These are phyloP conservation scores for Erebia palarica DNA, from an alignment of 2,888 invertebrate genomes.

Conservation along the genomic window DNA sequence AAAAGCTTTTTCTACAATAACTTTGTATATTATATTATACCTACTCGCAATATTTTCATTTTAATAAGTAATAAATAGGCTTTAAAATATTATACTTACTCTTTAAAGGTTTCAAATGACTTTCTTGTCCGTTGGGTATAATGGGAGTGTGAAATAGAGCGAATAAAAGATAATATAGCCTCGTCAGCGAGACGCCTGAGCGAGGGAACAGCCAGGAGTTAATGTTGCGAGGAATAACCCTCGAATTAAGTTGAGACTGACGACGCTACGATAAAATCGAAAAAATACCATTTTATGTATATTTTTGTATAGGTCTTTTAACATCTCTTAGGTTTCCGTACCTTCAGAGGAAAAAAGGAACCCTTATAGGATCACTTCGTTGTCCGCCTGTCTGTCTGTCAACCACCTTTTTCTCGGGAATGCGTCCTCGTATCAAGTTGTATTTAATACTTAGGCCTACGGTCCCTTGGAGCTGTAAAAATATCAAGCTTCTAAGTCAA, in stretches of 20 bases:
- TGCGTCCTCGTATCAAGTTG: too few species aligned
- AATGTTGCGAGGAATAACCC: constrained; percentile 1
- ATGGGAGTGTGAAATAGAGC: constrained; percentile 9
- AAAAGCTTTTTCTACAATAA: too few species aligned
- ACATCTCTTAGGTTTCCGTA: too few species aligned
- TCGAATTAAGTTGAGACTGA: background rate
- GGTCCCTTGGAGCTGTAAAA: too few species aligned
- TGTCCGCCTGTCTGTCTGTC: too few species aligned
- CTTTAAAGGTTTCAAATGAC: background rate
- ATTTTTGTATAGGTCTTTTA: too few species aligned
- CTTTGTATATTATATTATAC: too few species aligned
- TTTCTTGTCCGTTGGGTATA: constrained; percentile 3
- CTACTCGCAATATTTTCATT: background rate
- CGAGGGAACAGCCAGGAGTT: background rate
- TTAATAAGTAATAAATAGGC: background rate
- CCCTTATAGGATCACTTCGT: too few species aligned
- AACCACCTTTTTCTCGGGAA: too few species aligned
- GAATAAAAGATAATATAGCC: constrained; percentile 7
- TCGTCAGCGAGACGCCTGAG: background rate
- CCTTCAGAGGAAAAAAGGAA: too few species aligned
- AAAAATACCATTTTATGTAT: background rate
- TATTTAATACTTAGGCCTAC: too few species aligned
- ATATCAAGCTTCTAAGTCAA: too few species aligned
- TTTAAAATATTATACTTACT: background rate
- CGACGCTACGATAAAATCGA: background rate